Conservation (phyloP, 2,113 vertebrate species). For the Coracopsis vasa region DNA sequence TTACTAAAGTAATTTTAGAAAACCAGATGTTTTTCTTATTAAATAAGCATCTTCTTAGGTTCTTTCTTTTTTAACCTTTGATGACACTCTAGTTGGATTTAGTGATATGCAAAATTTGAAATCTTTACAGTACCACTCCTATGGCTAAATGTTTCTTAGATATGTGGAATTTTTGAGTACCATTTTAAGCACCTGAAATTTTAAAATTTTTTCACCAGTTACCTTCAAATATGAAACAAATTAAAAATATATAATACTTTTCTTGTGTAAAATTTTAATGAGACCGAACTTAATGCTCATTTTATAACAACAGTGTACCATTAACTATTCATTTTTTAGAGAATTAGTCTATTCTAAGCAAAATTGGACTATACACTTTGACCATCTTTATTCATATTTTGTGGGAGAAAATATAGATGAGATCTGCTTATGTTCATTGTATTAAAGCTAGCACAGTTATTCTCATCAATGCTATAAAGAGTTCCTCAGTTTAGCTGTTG, state of each 20-base stretch:
- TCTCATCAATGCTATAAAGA: not conserved
- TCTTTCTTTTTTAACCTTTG: not conserved
- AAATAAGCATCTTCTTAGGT: not conserved
- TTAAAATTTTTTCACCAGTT: not conserved
- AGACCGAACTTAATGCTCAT: not conserved
- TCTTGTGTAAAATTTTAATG: not conserved
- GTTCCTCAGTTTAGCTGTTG: not conserved
- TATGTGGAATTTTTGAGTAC: not conserved
- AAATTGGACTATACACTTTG: not conserved
- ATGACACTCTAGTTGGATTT: not conserved
- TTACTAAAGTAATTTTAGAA: not conserved
- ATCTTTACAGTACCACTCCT: not conserved
- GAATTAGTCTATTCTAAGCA: not conserved
- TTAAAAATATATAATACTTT: not conserved
- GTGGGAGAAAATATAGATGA: not conserved
- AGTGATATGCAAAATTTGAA: not conserved
- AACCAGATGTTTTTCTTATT: not conserved
- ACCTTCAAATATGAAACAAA: not conserved
- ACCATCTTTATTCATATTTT: not conserved
- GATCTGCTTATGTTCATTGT: not conserved
- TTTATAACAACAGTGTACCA: not conserved
- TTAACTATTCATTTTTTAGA: not conserved
- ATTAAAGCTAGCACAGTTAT: not conserved
- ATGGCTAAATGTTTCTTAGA: not conserved
- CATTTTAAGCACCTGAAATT: not conserved